Evolutionary conservation across 2,113 vertebrate species (phyloP), one percentile per base, ranked within the genome.

Genomic region (Carettochelys insculpta): DNA sequence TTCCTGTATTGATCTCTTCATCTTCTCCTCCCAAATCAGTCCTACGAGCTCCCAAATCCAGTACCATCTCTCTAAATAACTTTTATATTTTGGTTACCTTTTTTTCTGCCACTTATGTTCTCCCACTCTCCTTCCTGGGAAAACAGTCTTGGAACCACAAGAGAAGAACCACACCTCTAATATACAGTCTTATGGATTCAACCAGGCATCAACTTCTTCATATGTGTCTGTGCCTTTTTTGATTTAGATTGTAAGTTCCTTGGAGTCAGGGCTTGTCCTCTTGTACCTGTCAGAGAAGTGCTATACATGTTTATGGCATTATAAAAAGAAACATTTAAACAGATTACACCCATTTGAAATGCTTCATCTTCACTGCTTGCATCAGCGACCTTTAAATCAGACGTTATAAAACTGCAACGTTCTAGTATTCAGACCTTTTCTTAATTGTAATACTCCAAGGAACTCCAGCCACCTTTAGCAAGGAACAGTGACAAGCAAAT

Each of bases 311-410:
- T 20, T 87, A 51, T 87, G 38, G 24, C 3, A 19, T 76, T 79
- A 45, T 2, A 19, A 27, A 24, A 96, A 86, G 52, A 92, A 43
- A 43, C 3, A 84, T 43, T 80, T 80, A 83, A 88, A 31, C 77
- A n/a, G 84, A 77, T 88, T 87, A 68, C 11, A 93, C 87, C 7
- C 50, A 90, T 78, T 24, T 91, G 77, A 84, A 93, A 83, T 76
- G 25, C 80, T 92, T 91, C 16, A 17, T 27, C 80, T 78, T 85
- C 43, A 51, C 83, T 79, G 27, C 73, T 58, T 90, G 53, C 94
- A 87, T 68, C 85, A 88, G 78, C 25, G 58, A 92, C 77, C 78
- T 84, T 77, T 81, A 83, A 92, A 82, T 94, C 80, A 90, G 34
- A 52, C 85, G 82, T 27, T 76, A 45, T 24, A 52, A 73, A 38